A percentile compares a stretch with the other conserved stretches of the same genome.
phyloP scores from a whole-genome alignment of 2,888 invertebrate species.

The Volucella zonaria region DNA sequence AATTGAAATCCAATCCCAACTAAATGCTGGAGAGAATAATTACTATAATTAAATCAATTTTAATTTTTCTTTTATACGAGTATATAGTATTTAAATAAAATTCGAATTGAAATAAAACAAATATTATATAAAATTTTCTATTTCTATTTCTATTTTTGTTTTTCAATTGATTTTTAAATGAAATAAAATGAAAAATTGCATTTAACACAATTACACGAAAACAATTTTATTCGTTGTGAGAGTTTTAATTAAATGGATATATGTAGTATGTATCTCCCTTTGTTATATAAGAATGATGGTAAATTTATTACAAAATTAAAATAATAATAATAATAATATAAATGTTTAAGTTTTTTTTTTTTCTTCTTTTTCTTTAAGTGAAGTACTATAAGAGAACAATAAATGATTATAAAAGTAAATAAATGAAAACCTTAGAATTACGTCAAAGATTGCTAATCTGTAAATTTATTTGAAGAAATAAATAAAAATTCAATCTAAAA shows the following conservation, averaged over 20 bases:
- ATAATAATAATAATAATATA: background rate
- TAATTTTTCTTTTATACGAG: slow-evolving; percentile 27
- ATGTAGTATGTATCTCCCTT: slow-evolving; percentile 19
- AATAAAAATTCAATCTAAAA: slow-evolving; percentile 32
- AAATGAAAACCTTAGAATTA: slow-evolving; percentile 49
- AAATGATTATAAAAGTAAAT: slow-evolving; percentile 28
- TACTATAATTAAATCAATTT: slow-evolving; percentile 11
- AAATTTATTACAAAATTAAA: slow-evolving; percentile 22
- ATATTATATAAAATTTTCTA: slow-evolving; percentile 5
- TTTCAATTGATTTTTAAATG: slow-evolving; percentile 25
- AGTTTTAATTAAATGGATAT: background rate
- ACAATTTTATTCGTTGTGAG: slow-evolving; percentile 40
- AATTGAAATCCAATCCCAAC: slow-evolving; percentile 41
- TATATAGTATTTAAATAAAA: slow-evolving; percentile 36
- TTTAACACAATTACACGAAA: slow-evolving; percentile 52
- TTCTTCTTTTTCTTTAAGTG: slow-evolving; percentile 47
- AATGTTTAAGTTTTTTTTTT: slow-evolving; percentile 57
- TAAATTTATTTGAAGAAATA: slow-evolving; percentile 49
- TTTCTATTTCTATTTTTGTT: slow-evolving; percentile 26
- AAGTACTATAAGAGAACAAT: slow-evolving; percentile 64
- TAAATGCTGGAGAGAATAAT: slow-evolving; percentile 35
- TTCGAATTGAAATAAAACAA: slow-evolving; percentile 5
- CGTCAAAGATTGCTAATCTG: slow-evolving; percentile 63
- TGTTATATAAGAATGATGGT: slow-evolving; percentile 32
- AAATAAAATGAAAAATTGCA: slow-evolving; percentile 52